These are phyloP conservation scores for Gyps fulvus DNA, from an alignment of 2,113 vertebrate genomes.

Conservation along the genomic window DNA sequence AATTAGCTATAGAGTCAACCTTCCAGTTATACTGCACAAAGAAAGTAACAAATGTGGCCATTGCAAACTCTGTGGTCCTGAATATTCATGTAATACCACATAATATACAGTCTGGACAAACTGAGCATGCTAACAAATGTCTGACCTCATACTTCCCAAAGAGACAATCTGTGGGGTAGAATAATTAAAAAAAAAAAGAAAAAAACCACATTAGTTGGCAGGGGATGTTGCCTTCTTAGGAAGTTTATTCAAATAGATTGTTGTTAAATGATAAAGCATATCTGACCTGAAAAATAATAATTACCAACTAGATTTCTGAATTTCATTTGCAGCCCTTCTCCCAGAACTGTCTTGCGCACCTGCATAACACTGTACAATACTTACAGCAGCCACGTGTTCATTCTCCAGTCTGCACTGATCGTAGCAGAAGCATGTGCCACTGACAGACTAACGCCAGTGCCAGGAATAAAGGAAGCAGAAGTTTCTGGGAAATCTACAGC, in stretches of 20 bases:
- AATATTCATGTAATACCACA: neutral
- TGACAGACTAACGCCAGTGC: slow-evolving; percentile 44
- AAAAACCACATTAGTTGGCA: neutral
- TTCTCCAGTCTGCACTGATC: slow-evolving; percentile 51
- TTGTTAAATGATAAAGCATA: neutral
- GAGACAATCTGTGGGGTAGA: neutral
- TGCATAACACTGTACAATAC: neutral
- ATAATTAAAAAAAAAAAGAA: neutral
- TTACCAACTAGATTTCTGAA: neutral
- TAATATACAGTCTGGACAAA: neutral
- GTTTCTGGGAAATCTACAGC: slow-evolving; percentile 61
- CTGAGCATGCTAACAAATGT: neutral
- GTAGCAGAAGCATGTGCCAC: slow-evolving; percentile 46
- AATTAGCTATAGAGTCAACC: neutral
- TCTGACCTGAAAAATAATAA: neutral
- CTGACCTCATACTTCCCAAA: neutral
- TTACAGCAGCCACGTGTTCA: slow-evolving; percentile 61
- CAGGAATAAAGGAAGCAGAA: slow-evolving; percentile 61
- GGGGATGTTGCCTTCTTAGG: neutral
- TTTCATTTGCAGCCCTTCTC: neutral
- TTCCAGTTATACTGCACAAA: neutral
- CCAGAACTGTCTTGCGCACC: neutral
- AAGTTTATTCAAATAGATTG: neutral
- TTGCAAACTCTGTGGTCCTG: neutral
- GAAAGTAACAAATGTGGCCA: neutral